phyloP scores from a whole-genome alignment of 2,888 invertebrate species.

The Digitonthophagus gazella region DNA sequence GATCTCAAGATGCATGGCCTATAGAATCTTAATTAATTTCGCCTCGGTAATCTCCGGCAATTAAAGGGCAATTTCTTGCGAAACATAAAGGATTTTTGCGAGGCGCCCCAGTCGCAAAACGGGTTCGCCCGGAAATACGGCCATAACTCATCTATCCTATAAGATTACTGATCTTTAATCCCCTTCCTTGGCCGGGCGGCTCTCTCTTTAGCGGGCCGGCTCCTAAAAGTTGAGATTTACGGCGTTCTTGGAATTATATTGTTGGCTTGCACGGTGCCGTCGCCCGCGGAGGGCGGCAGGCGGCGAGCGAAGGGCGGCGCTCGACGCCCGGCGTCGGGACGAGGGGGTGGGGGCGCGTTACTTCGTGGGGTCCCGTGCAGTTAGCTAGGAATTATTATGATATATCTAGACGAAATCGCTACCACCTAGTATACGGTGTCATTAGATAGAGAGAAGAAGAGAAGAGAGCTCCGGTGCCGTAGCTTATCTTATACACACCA shows the following conservation, averaged over 20 bases:
- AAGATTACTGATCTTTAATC: conserved; percentile 77
- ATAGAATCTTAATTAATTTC: conserved; percentile 54
- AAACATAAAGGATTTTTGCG: conserved; percentile 53
- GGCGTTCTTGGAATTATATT: conserved; percentile 65
- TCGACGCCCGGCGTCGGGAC: conserved; percentile 17
- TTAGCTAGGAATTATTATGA: conserved; percentile 56
- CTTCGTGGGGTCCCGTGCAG: conserved; percentile 42
- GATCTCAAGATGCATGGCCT: conserved; percentile 51
- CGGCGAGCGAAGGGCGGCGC: conserved; percentile 24
- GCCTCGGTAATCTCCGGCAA: conserved; percentile 51
- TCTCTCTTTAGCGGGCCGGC: conserved; percentile 54
- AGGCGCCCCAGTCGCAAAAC: conserved; percentile 45
- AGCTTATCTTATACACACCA: conserved; percentile 13
- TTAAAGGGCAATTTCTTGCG: conserved; percentile 53
- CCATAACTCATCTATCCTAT: conserved; percentile 69
- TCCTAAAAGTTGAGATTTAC: conserved; percentile 73
- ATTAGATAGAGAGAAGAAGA: conserved; percentile 46
- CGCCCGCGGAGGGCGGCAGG: conserved; percentile 43
- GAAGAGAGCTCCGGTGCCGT: conserved; percentile 37
- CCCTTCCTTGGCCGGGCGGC: conserved; percentile 57
- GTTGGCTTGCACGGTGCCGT: conserved; percentile 52
- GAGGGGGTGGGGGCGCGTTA: background rate
- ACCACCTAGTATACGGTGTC: conserved; percentile 47
- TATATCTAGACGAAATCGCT: conserved; percentile 55
- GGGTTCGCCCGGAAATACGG: conserved; percentile 48